A percentile compares a stretch with the other conserved stretches of the same genome.
Evolutionary conservation across 1,140 invertebrate species (phyloP).

Genomic region (Musca domestica): DNA sequence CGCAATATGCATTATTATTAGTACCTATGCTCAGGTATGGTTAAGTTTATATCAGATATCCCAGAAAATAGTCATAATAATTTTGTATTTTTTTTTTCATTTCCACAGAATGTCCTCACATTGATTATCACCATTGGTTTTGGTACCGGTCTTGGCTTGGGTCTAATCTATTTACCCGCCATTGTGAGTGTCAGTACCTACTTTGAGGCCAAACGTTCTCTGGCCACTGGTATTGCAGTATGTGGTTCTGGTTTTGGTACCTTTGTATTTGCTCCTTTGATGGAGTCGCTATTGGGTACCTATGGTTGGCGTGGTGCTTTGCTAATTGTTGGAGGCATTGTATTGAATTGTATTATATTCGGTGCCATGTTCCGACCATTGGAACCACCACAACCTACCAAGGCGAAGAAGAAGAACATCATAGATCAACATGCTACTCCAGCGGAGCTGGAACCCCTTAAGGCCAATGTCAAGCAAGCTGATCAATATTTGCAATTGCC

Average conservation of each 20-base stretch:
- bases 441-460: slow-evolving; percentile 44
- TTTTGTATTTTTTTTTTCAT: neutral
- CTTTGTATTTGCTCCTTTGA: slow-evolving; percentile 77
- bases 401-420: slow-evolving; percentile 35
- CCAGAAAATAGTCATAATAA: neutral
- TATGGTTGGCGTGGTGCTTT: slow-evolving; percentile 74
- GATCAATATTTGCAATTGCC: slow-evolving; percentile 48
- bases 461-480: slow-evolving; percentile 26
- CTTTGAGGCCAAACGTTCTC: slow-evolving; percentile 86
- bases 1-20: slow-evolving; percentile 69
- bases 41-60: too few relatives aligned
- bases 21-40: slow-evolving; percentile 63
- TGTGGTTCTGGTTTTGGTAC: slow-evolving; percentile 90
- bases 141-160: slow-evolving; percentile 86
- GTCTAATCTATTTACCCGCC: slow-evolving; percentile 90
- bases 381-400: slow-evolving; percentile 43
- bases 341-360: slow-evolving; percentile 80
- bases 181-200: slow-evolving; percentile 94
- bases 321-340: slow-evolving; percentile 75
- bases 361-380: slow-evolving; percentile 78
- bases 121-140: slow-evolving; percentile 87
- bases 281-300: slow-evolving; percentile 62
- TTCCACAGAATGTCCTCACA: slow-evolving; percentile 64
- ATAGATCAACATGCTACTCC: slow-evolving; percentile 50
- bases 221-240: slow-evolving; percentile 92